These are phyloP conservation scores for Geothlypis trichas DNA, from an alignment of 2,113 vertebrate species.

Conservation along the genomic window DNA sequence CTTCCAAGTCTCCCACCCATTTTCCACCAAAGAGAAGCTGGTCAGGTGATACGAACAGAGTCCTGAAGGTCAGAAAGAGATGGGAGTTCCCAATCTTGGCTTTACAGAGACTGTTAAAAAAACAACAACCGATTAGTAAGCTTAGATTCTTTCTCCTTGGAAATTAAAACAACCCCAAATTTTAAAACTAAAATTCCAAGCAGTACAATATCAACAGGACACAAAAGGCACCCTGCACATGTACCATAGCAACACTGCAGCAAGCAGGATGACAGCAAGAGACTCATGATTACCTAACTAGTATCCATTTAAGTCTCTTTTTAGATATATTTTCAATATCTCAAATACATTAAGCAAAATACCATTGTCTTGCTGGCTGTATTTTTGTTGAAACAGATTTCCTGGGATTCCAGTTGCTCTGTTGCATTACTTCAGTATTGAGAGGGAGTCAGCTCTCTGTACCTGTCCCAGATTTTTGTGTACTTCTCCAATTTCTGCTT, in stretches of 20 bases:
- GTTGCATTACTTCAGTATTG: not conserved
- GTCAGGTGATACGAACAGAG: constrained; percentile 45
- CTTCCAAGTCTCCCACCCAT: constrained; percentile 69
- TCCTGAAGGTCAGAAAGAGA: constrained; percentile 41
- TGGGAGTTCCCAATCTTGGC: constrained; percentile 4
- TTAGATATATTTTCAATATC: not conserved
- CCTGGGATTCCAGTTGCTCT: not conserved
- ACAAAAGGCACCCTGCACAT: not conserved
- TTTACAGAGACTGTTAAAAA: not conserved
- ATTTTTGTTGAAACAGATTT: constrained; percentile 35
- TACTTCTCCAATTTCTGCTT: not conserved
- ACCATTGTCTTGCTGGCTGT: not conserved
- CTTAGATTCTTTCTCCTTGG: not conserved
- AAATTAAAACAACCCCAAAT: not conserved
- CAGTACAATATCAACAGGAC: not conserved
- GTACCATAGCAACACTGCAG: not conserved
- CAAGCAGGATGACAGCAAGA: not conserved
- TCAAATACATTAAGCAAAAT: not conserved
- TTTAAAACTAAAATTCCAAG: not conserved
- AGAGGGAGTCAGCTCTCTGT: not conserved
- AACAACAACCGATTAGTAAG: not conserved
- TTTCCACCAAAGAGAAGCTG: constrained; percentile 69
- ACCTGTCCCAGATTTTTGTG: not conserved
- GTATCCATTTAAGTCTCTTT: not conserved
- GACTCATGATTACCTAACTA: not conserved